phyloP scores from a whole-genome alignment of 2,113 vertebrate genomes.

The Martes martes region DNA sequence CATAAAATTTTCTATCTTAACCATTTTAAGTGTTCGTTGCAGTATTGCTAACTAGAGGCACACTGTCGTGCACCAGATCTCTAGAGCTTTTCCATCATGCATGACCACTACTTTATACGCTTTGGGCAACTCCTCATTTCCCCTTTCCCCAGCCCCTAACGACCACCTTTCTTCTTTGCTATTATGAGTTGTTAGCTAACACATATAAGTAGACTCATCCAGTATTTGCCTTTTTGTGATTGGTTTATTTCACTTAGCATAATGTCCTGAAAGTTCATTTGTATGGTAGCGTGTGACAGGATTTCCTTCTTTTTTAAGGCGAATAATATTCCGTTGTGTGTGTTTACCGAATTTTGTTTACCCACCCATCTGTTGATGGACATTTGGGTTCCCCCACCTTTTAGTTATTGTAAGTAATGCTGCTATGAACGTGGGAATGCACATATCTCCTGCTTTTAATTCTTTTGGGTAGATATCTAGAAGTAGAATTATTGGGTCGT shows the following conservation, averaged over 20 bases:
- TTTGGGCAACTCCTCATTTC: not conserved
- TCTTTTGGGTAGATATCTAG: not conserved
- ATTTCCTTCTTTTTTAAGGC: constrained; percentile 9
- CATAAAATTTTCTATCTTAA: not conserved
- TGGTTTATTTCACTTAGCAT: not conserved
- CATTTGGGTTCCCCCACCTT: not conserved
- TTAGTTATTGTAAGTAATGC: not conserved
- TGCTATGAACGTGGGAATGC: not conserved
- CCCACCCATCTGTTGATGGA: not conserved
- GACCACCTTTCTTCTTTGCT: not conserved
- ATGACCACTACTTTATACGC: not conserved
- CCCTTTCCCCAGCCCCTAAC: not conserved
- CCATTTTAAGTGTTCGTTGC: not conserved
- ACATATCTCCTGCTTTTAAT: not conserved
- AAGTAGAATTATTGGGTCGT: not conserved
- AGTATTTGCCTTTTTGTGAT: not conserved
- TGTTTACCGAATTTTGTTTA: not conserved
- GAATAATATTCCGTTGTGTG: not conserved
- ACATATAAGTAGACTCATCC: not conserved
- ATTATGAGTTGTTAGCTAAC: not conserved
- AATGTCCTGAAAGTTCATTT: not conserved
- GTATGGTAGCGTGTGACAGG: not conserved
- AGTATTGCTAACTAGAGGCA: not conserved
- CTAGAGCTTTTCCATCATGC: not conserved
- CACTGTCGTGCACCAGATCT: not conserved